These are phyloP conservation scores for Ictalurus punctatus DNA, from an alignment of 2,113 vertebrate species.

Conservation along the genomic window DNA sequence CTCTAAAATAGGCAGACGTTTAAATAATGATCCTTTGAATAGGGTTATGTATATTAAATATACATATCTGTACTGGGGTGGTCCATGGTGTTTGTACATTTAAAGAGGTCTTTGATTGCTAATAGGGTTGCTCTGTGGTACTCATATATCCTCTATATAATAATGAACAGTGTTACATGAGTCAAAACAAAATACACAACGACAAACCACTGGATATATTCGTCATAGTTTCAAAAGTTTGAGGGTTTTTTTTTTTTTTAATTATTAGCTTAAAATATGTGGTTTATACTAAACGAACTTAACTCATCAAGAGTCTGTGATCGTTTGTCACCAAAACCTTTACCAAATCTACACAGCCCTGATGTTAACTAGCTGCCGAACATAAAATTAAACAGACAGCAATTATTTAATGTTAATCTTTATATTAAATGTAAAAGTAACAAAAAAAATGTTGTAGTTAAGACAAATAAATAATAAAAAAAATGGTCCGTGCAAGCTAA, in stretches of 20 bases:
- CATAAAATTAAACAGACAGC: not conserved
- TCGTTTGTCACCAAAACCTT: not conserved
- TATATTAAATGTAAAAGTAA: not conserved
- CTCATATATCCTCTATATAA: too few species aligned
- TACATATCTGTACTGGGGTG: not conserved
- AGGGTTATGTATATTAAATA: too few species aligned
- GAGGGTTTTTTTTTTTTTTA: too few species aligned
- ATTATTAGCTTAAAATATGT: not conserved
- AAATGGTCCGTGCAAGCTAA: not conserved
- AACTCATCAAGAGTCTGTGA: not conserved
- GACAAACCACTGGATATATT: too few species aligned
- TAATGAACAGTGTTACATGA: too few species aligned
- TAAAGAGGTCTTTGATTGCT: not conserved
- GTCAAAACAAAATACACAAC: too few species aligned
- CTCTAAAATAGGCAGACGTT: not conserved
- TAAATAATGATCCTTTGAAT: not conserved
- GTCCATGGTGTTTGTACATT: not conserved
- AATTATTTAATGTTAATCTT: not conserved
- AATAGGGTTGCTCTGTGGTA: not conserved
- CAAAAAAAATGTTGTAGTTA: not conserved
- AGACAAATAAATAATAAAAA: not conserved
- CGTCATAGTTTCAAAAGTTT: not conserved
- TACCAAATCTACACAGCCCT: not conserved
- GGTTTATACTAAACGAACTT: not conserved
- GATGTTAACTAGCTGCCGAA: not conserved